Evolutionary conservation across 2,888 invertebrate species (phyloP).

Genomic region (Sthenelais limicola): DNA sequence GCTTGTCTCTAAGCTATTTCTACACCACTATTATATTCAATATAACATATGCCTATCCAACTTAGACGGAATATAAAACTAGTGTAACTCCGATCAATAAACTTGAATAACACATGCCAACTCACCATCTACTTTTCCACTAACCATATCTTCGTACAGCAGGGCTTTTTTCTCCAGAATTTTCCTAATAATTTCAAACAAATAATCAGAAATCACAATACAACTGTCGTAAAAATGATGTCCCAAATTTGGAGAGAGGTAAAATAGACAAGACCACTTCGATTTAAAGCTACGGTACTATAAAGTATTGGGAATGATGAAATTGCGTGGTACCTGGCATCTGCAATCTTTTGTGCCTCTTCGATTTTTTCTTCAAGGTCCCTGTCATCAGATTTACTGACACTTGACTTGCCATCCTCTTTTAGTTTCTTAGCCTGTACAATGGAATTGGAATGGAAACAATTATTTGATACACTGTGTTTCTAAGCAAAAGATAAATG

Average conservation of each 20-base stretch:
- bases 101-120: no score
- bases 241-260: not conserved
- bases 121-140: constrained; percentile 3
- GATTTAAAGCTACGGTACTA: not conserved
- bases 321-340: constrained; percentile 1
- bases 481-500: no score
- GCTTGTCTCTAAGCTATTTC: no score
- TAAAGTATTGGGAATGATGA: not conserved
- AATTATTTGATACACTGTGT: no score
- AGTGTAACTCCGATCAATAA: no score
- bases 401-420: constrained; percentile 13
- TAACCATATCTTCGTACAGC: constrained; percentile 20
- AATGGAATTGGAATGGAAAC: no score
- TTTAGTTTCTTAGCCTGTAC: no score
- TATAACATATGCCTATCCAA: no score
- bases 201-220: constrained; percentile 9
- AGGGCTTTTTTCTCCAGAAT: constrained; percentile 23
- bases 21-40: no score
- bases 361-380: constrained; percentile 24
- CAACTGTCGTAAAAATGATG: not conserved
- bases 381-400: not conserved
- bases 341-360: not conserved
- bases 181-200: constrained; percentile 4
- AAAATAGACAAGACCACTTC: not conserved
- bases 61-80: no score